Evolutionary conservation across 2,888 invertebrate species (phyloP).

Genomic region (Calliopum simillimum): DNA sequence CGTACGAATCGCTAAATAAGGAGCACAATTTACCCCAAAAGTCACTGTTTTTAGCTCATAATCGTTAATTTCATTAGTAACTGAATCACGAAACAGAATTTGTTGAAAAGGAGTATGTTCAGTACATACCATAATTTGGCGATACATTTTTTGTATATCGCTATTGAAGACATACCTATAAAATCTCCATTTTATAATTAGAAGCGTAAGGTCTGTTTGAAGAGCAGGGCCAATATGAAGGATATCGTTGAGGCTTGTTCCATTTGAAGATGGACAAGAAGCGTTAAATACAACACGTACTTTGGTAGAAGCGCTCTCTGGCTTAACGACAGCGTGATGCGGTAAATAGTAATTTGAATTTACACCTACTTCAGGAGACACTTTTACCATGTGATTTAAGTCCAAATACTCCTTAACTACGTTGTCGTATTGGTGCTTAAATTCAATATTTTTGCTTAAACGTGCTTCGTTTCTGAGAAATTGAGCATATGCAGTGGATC

Average conservation of each 20-base stretch:
- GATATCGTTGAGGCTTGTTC: slow-evolving; percentile 22
- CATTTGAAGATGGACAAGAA: background rate
- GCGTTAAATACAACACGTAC: slow-evolving; percentile 9
- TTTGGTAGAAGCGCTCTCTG: slow-evolving; percentile 14
- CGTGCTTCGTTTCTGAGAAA: slow-evolving; percentile 28
- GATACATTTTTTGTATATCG: slow-evolving; percentile 29
- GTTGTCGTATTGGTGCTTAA: slow-evolving; percentile 31
- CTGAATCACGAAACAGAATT: too few relatives aligned
- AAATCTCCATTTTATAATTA: slow-evolving; percentile 24
- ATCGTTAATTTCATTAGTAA: too few relatives aligned
- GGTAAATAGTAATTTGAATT: too few relatives aligned
- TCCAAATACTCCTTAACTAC: slow-evolving; percentile 17
- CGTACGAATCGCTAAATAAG: too few relatives aligned
- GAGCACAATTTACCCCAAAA: too few relatives aligned
- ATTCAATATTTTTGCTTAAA: slow-evolving; percentile 5
- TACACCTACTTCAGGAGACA: background rate
- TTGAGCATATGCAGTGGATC: slow-evolving; percentile 10
- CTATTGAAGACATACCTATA: slow-evolving; percentile 14
- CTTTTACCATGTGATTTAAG: slow-evolving; percentile 2
- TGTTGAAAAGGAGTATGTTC: too few relatives aligned
- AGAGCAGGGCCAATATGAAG: slow-evolving; percentile 23
- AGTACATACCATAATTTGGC: background rate
- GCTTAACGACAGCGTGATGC: background rate
- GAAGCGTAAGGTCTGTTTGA: slow-evolving; percentile 10
- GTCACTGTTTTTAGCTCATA: too few relatives aligned